phyloP scores from a whole-genome alignment of 2,113 vertebrate species.

The Cynocephalus volans region DNA sequence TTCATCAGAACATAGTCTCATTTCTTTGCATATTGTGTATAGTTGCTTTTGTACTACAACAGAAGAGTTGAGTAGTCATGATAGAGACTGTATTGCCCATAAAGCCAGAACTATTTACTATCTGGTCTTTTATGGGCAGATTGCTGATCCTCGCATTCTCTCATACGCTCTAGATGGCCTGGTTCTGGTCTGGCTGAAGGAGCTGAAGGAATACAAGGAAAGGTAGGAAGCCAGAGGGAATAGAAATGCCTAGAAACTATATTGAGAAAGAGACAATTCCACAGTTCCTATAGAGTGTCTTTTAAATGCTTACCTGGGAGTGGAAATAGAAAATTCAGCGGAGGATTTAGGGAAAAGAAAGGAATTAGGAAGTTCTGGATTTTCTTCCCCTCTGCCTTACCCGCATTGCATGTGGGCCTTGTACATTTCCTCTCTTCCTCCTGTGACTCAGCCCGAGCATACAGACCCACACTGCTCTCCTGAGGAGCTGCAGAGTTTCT shows the following conservation, averaged over 20 bases:
- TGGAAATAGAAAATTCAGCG: neutral
- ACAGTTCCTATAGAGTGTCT: neutral
- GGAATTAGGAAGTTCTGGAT: neutral
- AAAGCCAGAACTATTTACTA: neutral
- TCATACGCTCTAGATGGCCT: neutral
- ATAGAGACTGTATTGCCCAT: neutral
- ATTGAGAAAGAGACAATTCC: neutral
- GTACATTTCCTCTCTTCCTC: too few species aligned
- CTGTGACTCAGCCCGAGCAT: accelerated
- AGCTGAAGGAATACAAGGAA: neutral
- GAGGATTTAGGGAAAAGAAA: neutral
- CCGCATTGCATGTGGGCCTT: neutral
- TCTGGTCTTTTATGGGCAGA: neutral
- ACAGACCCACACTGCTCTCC: neutral
- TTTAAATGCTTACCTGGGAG: neutral
- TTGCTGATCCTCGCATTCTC: neutral
- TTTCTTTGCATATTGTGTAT: neutral
- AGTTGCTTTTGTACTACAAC: neutral
- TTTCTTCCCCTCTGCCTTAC: neutral
- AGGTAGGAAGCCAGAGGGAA: neutral
- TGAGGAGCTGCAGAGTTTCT: neutral
- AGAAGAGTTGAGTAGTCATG: neutral
- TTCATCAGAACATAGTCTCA: neutral
- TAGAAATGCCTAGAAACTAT: neutral
- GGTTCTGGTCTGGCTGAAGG: neutral